A percentile compares a stretch with the other conserved stretches of the same genome.
Evolutionary conservation across 1,140 invertebrate genomes (phyloP).

Genomic region (Scaptomyza pallida): DNA sequence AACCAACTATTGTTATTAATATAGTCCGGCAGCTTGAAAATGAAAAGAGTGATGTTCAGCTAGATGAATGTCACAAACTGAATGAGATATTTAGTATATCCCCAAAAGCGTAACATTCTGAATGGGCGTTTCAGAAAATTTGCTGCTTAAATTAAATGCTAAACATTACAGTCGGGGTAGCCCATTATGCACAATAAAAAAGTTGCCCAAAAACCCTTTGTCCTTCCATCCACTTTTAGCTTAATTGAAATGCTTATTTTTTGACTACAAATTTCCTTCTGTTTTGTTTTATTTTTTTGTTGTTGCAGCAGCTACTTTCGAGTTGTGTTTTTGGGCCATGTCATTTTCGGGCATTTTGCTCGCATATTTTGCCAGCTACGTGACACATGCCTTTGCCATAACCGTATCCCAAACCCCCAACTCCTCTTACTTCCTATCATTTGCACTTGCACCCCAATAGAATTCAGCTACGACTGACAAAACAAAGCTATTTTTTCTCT

Average conservation of each 20-base stretch:
- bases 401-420: not conserved
- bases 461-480: conserved; percentile 33
- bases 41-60: conserved; percentile 53
- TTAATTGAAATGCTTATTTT: conserved; percentile 71
- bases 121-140: not conserved
- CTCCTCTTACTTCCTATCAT: too few relatives aligned
- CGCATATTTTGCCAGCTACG: conserved; percentile 70
- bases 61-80: conserved; percentile 6
- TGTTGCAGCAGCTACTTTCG: conserved; percentile 23
- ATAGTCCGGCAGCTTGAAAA: conserved; percentile 54
- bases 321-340: conserved; percentile 37
- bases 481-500: conserved; percentile 72
- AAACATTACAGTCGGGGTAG: conserved; percentile 9
- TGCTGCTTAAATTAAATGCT: conserved; percentile 28
- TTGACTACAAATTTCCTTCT: conserved; percentile 17
- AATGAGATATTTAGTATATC: not conserved
- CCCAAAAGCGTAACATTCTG: too few relatives aligned
- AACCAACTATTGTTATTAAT: conserved; percentile 75
- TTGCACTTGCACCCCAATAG: not conserved
- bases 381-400: conserved; percentile 67
- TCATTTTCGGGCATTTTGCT: conserved; percentile 66
- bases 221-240: conserved; percentile 43
- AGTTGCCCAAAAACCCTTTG: not conserved
- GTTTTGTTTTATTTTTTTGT: conserved; percentile 19
- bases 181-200: conserved; percentile 7